Base-by-base conservation (phyloP, 2,113 vertebrate genomes). In the Leiothrix lutea region DNA sequence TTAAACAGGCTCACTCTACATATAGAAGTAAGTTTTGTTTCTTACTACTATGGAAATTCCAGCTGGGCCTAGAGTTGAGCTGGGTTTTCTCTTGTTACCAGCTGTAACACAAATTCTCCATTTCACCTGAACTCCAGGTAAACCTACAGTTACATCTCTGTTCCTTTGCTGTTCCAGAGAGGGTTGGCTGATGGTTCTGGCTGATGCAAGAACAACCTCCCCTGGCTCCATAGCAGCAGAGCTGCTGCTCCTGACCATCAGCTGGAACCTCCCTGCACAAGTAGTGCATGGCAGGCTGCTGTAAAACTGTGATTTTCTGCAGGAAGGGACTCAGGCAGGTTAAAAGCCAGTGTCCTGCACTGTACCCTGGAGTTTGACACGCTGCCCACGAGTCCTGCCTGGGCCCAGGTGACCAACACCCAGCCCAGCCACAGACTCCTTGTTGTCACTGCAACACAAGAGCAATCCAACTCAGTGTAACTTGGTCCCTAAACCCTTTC, bases 161-260 rank as follows among this genome's bases (percentile, higher is more conserved):
- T 36, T 77, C 23, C 60, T 90, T 9, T 53, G 54, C 45, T 88
- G 28, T 10, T 91, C 40, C 40, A 86, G 71, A 88, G 53, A 48
- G n/a, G 3, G 54, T 0, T 60, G n/a, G 13, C 53, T 75, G 51
- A 33, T 26, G 48, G 26, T 47, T 74, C 61, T 84, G 61, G 42
- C 13, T 1, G 5, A 40, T 3, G 11, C 15, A 15, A 72, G n/a
- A 93, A 80, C 12, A 36, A 40, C 18, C 29, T 67, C 12, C 25
- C 40, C 67, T 67, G 33, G 53, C 67, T 64, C 57, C 10, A 7
- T 1, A 2, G 40, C 48, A 90, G 42, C 35, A 94, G 38, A 82
- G 21, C 48, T 66, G 48, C 62, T 38, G 26, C 14, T 31, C 33
- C 25, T 4, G 51, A 56, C 10, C 0, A 0, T 7, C 50, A 88